These are phyloP conservation scores for Caenorhabditis tropicalis DNA, from an alignment of 1,140 invertebrate genomes.

Conservation along the genomic window DNA sequence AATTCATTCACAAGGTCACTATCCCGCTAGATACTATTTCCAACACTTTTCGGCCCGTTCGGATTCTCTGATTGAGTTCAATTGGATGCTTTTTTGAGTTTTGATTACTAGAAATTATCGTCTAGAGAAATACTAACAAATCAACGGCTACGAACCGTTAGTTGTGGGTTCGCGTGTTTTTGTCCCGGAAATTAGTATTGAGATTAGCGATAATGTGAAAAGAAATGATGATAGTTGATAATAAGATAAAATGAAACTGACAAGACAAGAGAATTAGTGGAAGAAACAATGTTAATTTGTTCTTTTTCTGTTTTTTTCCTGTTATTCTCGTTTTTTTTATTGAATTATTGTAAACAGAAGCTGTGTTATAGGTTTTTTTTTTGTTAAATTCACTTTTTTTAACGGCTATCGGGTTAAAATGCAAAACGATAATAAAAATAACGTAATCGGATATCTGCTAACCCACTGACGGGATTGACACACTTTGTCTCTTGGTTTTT, in stretches of 20 bases:
- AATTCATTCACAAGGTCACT: conserved; percentile 36
- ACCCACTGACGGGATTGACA: too few relatives aligned
- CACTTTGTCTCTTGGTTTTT: too few relatives aligned
- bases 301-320: too few relatives aligned
- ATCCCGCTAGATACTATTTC: conserved; percentile 4
- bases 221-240: not conserved
- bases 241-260: conserved; percentile 33
- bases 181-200: conserved; percentile 20
- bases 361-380: too few relatives aligned
- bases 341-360: too few relatives aligned
- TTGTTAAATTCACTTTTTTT: too few relatives aligned
- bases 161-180: not conserved
- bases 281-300: not conserved
- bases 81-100: not conserved
- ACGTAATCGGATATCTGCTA: too few relatives aligned
- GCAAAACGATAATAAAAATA: too few relatives aligned
- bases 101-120: not conserved
- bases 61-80: not conserved
- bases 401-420: too few relatives aligned
- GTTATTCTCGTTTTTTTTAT: too few relatives aligned
- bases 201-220: conserved; percentile 10
- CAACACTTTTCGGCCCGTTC: not conserved
- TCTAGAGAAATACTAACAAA: not conserved
- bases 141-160: not conserved
- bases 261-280: conserved; percentile 2